Conservation (phyloP, 1,140 invertebrate genomes). For the Pomacea maculata region DNA sequence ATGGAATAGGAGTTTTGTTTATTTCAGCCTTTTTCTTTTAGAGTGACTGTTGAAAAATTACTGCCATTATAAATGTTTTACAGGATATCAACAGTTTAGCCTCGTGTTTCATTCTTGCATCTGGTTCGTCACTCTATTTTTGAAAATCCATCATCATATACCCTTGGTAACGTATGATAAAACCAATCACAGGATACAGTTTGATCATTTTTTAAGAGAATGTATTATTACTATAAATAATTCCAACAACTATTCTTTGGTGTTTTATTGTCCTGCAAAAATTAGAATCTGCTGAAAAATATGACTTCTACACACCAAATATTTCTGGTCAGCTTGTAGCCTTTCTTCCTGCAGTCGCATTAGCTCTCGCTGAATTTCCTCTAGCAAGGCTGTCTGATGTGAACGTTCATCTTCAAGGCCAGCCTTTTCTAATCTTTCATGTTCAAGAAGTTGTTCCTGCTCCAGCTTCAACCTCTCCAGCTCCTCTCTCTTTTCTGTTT, state of each 20-base stretch:
- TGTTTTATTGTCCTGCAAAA: not conserved
- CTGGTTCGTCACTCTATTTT: not conserved
- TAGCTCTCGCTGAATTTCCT: conserved; percentile 74
- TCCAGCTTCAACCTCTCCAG: conserved; percentile 80
- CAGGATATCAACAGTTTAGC: too few species aligned
- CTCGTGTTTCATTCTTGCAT: too few species aligned
- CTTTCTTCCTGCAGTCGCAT: conserved; percentile 76
- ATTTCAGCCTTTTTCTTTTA: too few species aligned
- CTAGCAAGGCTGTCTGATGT: conserved; percentile 77
- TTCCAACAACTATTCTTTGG: not conserved
- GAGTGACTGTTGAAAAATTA: too few species aligned
- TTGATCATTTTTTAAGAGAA: not conserved
- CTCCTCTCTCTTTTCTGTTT: conserved; percentile 84
- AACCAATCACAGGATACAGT: not conserved
- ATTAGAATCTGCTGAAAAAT: not conserved
- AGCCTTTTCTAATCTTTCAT: conserved; percentile 74
- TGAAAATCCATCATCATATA: not conserved
- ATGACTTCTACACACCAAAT: conserved; percentile 62
- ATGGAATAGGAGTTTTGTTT: too few species aligned
- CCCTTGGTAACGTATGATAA: not conserved
- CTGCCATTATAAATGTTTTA: too few species aligned
- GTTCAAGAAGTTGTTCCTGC: conserved; percentile 76
- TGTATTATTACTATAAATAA: not conserved
- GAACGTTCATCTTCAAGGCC: conserved; percentile 73
- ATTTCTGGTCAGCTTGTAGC: conserved; percentile 73